phyloP scores from a whole-genome alignment of 2,888 invertebrate species.

The Escarpia spicata region DNA sequence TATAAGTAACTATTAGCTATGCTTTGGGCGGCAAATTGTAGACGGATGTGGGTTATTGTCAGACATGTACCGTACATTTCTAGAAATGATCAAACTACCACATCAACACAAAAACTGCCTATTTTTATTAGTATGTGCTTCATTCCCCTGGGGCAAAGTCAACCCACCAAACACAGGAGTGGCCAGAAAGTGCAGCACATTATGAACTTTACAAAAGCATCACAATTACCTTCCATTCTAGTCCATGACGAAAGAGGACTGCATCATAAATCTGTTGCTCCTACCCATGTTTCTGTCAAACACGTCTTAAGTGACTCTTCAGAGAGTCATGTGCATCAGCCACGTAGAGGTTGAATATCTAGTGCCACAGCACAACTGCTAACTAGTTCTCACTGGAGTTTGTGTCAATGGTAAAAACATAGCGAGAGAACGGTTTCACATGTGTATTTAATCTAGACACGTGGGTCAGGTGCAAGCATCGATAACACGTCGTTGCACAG shows the following conservation, averaged over 20 bases:
- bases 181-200: neutral
- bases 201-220: neutral
- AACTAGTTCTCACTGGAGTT: neutral
- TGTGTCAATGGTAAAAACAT: neutral
- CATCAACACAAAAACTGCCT: too few relatives aligned
- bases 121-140: neutral
- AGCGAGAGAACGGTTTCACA: neutral
- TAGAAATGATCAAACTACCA: too few relatives aligned
- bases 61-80: too few relatives aligned
- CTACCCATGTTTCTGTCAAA: neutral
- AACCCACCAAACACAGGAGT: neutral
- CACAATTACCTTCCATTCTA: neutral
- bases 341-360: too few relatives aligned
- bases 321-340: neutral
- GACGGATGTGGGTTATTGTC: too few relatives aligned
- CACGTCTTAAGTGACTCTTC: neutral
- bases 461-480: neutral
- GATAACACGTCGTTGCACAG: neutral
- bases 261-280: neutral
- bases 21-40: too few relatives aligned
- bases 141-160: neutral
- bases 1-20: too few relatives aligned
- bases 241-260: neutral
- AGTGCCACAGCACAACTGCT: neutral
- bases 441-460: neutral